These are phyloP conservation scores for Belonocnema kinseyi DNA, from an alignment of 1,140 invertebrate species.

Conservation along the genomic window DNA sequence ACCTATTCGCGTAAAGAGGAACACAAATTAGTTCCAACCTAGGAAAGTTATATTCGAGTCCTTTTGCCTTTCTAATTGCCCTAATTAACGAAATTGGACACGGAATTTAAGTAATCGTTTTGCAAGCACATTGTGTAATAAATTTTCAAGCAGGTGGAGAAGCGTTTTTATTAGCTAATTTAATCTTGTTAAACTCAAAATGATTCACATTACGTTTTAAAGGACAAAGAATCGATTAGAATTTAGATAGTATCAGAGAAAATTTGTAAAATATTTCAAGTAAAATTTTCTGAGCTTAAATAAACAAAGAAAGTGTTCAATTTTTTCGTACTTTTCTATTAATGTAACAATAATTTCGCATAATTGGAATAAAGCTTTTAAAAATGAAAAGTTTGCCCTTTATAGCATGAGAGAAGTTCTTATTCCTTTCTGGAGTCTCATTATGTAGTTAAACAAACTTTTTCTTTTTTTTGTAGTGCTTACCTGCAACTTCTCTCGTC, in stretches of 20 bases:
- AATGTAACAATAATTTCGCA: neutral
- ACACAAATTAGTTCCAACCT: conserved; percentile 4
- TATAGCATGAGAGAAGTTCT: conserved; percentile 5
- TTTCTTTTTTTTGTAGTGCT: conserved; percentile 33
- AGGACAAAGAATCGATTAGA: no score
- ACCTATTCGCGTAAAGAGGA: conserved; percentile 7
- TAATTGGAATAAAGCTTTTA: neutral
- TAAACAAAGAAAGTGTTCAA: neutral
- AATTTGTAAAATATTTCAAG: no score
- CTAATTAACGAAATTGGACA: neutral
- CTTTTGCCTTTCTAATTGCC: neutral
- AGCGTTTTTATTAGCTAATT: neutral
- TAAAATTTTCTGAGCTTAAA: no score
- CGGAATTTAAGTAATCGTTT: neutral
- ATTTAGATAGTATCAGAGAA: no score
- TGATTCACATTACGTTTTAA: no score
- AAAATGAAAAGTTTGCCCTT: neutral
- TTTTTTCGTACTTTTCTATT: neutral
- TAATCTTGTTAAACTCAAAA: neutral
- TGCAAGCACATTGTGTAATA: neutral
- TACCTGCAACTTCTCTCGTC: conserved; percentile 85
- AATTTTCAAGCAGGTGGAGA: neutral
- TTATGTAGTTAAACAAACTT: conserved; percentile 14
- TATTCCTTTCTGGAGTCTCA: neutral
- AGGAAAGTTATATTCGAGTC: neutral